Evolutionary conservation across 2,113 vertebrate species (phyloP), one percentile per base, ranked within the genome.

Genomic region (Thermophis baileyi): DNA sequence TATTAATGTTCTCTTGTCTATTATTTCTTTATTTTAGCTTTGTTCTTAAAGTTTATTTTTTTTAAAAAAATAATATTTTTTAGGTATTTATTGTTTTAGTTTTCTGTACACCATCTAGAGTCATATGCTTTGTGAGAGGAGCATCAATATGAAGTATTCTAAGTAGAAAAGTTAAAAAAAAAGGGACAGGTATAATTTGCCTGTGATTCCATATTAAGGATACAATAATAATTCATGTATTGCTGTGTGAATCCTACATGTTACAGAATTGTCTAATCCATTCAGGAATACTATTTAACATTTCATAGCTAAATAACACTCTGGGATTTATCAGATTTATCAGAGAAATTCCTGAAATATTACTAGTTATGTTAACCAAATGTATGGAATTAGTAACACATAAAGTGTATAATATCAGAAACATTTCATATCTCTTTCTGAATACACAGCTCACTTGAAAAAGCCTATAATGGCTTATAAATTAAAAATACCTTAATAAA

Each of bases 401-500:
- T 25, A 49, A 49, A 49, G 27, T 20, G 4, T 22, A 92, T 40
- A 88, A 88, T 24, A 81, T 53, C 27, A 50, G 3, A 49, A 92
- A 44, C 18, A 69, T 88, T 9, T 25, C 6, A 51, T 20, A 69
- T n/a, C 6, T 18, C 24, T 51, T 91, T 40, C 14, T 20, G 1
- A 47, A 35, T 14, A 49, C 18, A 50, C 16, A 18, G 9, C 4
- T 49, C 49, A 63, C 11, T 22, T 63, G 35, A 57, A 91, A 92
- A 35, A 92, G 60, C 3, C 10, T 35, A 27, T 0, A 95, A 87
- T 85, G 49, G 93, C 50, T 95, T 90, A 96, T 90, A 97, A 97
- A 97, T 97, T 94, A 96, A n/a, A 90, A 57, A 24, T 55, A 55
- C 3, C 3, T 60, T 95, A 96, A 95, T 95, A 95, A 98, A 95